A percentile compares a stretch with the other conserved stretches of the same genome.
Conservation (phyloP, 2,113 vertebrate genomes). For the Corythoichthys intestinalis region DNA sequence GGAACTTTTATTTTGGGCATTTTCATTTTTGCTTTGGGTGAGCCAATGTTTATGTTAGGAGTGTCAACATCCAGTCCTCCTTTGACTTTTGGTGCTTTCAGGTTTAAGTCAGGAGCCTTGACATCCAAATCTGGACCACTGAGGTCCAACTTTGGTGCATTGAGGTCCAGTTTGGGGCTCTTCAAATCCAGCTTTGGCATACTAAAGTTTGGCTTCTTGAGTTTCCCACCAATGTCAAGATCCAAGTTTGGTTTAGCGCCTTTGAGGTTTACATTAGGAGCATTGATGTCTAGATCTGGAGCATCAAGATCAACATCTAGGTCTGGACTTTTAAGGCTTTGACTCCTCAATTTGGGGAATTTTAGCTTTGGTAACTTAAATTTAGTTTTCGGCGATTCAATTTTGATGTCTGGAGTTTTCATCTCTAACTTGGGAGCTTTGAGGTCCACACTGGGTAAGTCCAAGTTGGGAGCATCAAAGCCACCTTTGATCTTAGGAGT, state of each 20-base stretch:
- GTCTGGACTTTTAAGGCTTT: conserved; percentile 42
- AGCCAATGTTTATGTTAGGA: conserved; percentile 40
- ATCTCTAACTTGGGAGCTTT: conserved; percentile 47
- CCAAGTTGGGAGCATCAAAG: conserved; percentile 36
- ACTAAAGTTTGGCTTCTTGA: conserved; percentile 45
- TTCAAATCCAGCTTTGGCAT: conserved; percentile 33
- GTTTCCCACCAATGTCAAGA: conserved; percentile 38
- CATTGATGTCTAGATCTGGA: conserved; percentile 33
- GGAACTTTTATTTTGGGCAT: conserved; percentile 55
- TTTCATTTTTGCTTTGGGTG: conserved; percentile 43
- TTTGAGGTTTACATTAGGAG: conserved; percentile 42
- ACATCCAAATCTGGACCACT: conserved; percentile 40
- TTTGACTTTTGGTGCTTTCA: conserved; percentile 54
- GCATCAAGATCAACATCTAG: conserved; percentile 40
- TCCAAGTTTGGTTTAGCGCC: conserved; percentile 39
- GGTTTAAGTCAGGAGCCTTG: conserved; percentile 43
- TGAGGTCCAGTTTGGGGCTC: conserved; percentile 24
- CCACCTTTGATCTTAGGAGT: conserved; percentile 44
- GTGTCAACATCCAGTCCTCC: conserved; percentile 35
- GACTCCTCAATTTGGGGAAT: conserved; percentile 40
- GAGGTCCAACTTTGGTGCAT: conserved; percentile 27
- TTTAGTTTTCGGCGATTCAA: conserved; percentile 40
- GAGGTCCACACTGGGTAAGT: conserved; percentile 38
- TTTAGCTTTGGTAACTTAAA: conserved; percentile 51
- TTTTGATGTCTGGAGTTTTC: conserved; percentile 43